These are phyloP conservation scores for Nicator chloris DNA, from an alignment of 2,113 vertebrate species.

Conservation along the genomic window DNA sequence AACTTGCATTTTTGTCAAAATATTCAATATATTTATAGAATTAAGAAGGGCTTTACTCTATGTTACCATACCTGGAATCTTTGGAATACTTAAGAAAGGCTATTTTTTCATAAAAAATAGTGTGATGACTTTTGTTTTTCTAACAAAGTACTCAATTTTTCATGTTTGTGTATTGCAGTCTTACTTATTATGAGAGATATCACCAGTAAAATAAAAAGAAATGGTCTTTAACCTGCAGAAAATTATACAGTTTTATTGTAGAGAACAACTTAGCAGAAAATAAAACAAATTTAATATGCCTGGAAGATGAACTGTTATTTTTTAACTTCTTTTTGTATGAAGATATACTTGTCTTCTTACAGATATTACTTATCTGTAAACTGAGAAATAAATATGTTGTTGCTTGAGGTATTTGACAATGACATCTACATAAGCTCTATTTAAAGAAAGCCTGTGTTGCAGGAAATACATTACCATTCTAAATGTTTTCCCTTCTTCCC, in stretches of 20 bases:
- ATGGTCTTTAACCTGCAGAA: neutral
- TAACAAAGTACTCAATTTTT: neutral
- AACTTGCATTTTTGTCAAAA: neutral
- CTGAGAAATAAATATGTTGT: too few relatives aligned
- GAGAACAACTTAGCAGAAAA: neutral
- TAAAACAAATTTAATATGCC: neutral
- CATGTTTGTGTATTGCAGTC: neutral
- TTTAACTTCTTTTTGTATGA: neutral
- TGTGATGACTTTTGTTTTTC: neutral
- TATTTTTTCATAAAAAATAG: neutral
- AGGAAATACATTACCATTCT: neutral
- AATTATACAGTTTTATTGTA: neutral
- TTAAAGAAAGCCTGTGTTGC: neutral
- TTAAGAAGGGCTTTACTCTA: neutral
- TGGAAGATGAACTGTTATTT: neutral
- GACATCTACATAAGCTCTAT: neutral
- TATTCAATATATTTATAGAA: neutral
- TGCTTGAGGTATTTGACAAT: neutral
- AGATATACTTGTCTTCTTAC: neutral
- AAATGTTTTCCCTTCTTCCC: neutral
- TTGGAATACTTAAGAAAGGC: neutral
- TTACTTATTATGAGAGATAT: neutral
- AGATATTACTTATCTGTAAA: too few relatives aligned
- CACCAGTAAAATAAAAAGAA: neutral
- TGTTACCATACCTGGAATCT: neutral